Base-by-base conservation (phyloP, 2,797 vertebrate genomes). In the Acrossocheilus wenchowensis region DNA sequence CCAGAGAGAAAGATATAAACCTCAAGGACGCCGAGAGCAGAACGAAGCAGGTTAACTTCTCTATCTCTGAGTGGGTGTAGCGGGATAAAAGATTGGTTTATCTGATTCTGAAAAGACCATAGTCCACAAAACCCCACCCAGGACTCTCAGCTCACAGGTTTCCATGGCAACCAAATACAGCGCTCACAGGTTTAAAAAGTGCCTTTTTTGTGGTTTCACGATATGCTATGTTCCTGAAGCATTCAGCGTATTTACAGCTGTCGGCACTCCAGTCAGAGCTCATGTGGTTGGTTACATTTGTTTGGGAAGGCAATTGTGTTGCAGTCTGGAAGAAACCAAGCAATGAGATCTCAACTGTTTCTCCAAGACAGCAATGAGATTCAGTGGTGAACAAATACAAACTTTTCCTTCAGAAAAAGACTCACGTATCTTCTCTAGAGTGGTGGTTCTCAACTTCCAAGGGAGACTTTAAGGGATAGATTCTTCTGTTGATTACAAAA, bases 51-150 rank as follows among this genome's bases (percentile, higher is more conserved):
- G 81, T 78, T 82, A 81, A 79, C 73, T 87, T 87, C 66, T 69
- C 50, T 23, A 72, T 81, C 74, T 23, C n/a, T 82, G 87, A 89
- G 87, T 84, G 85, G 81, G 89, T 75, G 91, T 87, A 75, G 81
- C 45, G 23, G 54, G 72, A 89, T 72, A 89, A 90, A 90, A 88
- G 81, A 52, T 48, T 21, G n/a, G 50, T 62, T 85, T 85, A 62
- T 85, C 77, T 79, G 75, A 80, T 79, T 85, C 88, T 89, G 80
- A 90, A 92, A 88, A 88, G 88, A 82, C 82, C 82, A 87, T n/a
- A 79, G 86, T 87, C 86, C 86, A 87, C 87, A 85, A 80, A 89
- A 86, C 88, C 88, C 72, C 52, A 48, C 82, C 77, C 84, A 66
- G 68, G 52, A 62, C 83, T 69, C 64, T 73, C 78, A 60, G 71